These are phyloP conservation scores for Sphenodon punctatus DNA, from an alignment of 2,797 vertebrate species.

Conservation along the genomic window DNA sequence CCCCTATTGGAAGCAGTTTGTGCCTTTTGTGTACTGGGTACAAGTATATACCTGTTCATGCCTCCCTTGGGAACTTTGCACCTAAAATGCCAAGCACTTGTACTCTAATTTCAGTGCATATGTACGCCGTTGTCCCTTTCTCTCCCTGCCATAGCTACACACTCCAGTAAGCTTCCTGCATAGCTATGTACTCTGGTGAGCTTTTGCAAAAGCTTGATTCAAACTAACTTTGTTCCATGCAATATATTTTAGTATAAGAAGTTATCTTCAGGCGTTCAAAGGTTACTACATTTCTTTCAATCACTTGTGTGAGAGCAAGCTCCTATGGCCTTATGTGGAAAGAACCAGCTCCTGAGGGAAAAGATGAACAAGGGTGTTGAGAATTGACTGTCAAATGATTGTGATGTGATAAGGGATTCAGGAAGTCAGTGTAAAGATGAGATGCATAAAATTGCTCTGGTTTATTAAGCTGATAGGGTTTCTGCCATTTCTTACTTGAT, in stretches of 20 bases:
- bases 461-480: background rate
- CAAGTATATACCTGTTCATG: too few species aligned
- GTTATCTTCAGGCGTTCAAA: too few species aligned
- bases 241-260: background rate
- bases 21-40: too few species aligned
- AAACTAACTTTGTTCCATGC: background rate
- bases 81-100: background rate
- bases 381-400: background rate
- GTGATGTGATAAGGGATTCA: background rate
- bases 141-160: too few species aligned
- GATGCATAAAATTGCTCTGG: fast-evolving
- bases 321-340: background rate
- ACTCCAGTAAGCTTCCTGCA: too few species aligned
- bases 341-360: background rate
- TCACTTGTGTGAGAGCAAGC: background rate
- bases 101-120: background rate
- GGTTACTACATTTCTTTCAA: background rate
- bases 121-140: background rate
- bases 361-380: background rate
- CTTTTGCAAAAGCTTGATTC: background rate
- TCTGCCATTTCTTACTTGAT: background rate
- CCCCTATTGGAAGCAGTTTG: too few species aligned
- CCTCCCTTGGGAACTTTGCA: background rate
- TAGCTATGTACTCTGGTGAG: background rate
- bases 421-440: background rate